Evolutionary conservation across 2,797 vertebrate species (phyloP), one percentile per base, ranked within the genome.

Genomic region (Gastrophryne carolinensis): DNA sequence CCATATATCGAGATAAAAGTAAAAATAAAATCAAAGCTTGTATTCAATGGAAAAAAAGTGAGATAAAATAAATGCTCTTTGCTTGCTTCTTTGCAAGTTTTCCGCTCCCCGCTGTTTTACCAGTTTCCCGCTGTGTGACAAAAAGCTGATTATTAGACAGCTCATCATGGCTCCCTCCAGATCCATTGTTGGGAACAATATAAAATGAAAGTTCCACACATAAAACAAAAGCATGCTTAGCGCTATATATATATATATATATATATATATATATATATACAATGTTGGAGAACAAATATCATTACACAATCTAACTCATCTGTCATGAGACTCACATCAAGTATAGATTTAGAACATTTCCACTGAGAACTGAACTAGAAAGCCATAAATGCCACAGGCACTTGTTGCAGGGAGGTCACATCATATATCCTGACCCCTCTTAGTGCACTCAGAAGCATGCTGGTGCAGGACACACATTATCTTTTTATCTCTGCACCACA

Each of bases 41-140:
- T 32, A 34, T 68, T 12, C 17, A n/a, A 56, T 30, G 19, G 23
- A 37, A 68, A 56, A 54, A 39, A 11, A 68, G 35, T 32, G 11
- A 24, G 34, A 68, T 68, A 39, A 68, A 68, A 56, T 24, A 68
- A 68, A 68, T 56, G 19, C 50, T 26, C 13, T 72, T 27, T 63
- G 19, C 30, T 52, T 35, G 15, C 5, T 11, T 72, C 41, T 21
- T 24, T 11, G 2, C 30, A 62, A 9, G 19, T 26, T 62, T n/a
- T 72, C 30, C 1, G 29, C 34, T 62, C 32, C 57, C 44, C 27
- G 57, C 70, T 72, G 58, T 62, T 24, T 53, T 61, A 11, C 50
- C 37, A 41, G 34, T 10, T 68, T 52, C 26, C 65, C 13, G 21
- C 57, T 72, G 26, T 10, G 32, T 32, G 39, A 5, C 34, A 41